Base-by-base conservation (phyloP, 1,140 invertebrate species). In the Thaumetopoea pityocampa region DNA sequence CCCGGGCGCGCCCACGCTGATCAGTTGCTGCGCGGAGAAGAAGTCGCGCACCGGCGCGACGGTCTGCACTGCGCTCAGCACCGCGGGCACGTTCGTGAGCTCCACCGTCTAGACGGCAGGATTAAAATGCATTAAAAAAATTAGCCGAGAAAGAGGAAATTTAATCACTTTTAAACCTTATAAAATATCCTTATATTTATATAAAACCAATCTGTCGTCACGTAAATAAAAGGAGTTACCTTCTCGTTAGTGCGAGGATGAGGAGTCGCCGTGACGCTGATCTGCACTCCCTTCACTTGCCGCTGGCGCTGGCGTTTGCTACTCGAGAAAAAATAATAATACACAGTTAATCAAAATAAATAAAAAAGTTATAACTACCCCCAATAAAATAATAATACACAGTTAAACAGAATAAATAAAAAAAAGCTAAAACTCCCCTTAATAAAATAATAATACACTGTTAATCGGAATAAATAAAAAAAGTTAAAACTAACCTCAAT, bases 11-110 rank as follows among this genome's bases (percentile, higher is more conserved):
- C 34, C 41, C 24, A 88, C 73, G 7, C 86, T 78, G 8, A 93
- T 85, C 4, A 93, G 81, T 69, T 93, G 92, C 61, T 92, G 90
- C 4, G 90, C 88, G 3, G 90, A 89, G 85, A 94, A 93, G 85
- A 93, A 94, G 56, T 94, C 92, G 20, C 90, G 88, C 48, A 92
- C 89, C 6, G 91, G 92, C n/a, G 87, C 85, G 4, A 92, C 89
- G 1, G 87, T 88, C 56, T 92, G 89, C 8, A 85, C 74, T 1
- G 81, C 72, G 0, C 66, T 71, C 29, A 86, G 55, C 1, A 70
- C 65, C 1, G 80, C 67, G 23, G 77, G 58, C 0, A 76, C 52
- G 58, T 66, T 67, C 0, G 50, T 58, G 3, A 77, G 47, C 15
- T 81, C 73, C 17, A 78, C 69, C 2, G 64, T 69, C 77, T 81